These are phyloP conservation scores for Meganola albula DNA, from an alignment of 2,888 invertebrate species.

Conservation along the genomic window DNA sequence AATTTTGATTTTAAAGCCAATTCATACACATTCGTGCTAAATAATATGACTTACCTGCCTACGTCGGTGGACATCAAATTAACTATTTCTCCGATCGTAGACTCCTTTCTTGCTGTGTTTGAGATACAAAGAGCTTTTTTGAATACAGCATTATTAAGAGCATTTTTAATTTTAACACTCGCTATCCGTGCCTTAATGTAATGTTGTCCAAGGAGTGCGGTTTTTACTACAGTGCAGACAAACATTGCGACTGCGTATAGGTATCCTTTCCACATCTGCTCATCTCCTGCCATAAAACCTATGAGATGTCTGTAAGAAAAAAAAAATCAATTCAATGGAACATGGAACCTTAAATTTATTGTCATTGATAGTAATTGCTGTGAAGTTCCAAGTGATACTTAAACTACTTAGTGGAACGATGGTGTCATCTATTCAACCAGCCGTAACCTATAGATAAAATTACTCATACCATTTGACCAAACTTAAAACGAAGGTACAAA, in stretches of 20 bases:
- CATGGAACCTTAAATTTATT: too few relatives aligned
- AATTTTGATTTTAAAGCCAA: too few relatives aligned
- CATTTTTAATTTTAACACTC: slow-evolving; percentile 89
- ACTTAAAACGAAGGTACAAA: not conserved
- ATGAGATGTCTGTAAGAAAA: slow-evolving; percentile 80
- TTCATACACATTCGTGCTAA: too few relatives aligned
- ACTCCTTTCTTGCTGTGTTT: slow-evolving; percentile 83
- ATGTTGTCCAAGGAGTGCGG: slow-evolving; percentile 88
- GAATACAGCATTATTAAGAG: slow-evolving; percentile 87
- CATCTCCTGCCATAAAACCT: slow-evolving; percentile 74
- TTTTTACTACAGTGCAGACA: slow-evolving; percentile 82
- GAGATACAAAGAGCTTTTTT: slow-evolving; percentile 86
- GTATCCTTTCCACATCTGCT: slow-evolving; percentile 88
- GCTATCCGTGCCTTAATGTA: slow-evolving; percentile 89
- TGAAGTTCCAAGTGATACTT: too few relatives aligned
- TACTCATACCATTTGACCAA: too few relatives aligned
- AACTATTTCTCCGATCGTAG: slow-evolving; percentile 90
- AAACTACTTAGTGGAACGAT: too few relatives aligned
- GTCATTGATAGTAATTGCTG: too few relatives aligned
- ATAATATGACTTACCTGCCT: slow-evolving; percentile 64
- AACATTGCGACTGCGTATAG: slow-evolving; percentile 85
- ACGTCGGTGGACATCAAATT: slow-evolving; percentile 92
- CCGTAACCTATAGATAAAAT: too few relatives aligned
- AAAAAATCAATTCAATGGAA: too few relatives aligned
- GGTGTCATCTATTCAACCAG: too few relatives aligned